Conservation (phyloP, 2,888 invertebrate species). For the Bimastos eiseni region DNA sequence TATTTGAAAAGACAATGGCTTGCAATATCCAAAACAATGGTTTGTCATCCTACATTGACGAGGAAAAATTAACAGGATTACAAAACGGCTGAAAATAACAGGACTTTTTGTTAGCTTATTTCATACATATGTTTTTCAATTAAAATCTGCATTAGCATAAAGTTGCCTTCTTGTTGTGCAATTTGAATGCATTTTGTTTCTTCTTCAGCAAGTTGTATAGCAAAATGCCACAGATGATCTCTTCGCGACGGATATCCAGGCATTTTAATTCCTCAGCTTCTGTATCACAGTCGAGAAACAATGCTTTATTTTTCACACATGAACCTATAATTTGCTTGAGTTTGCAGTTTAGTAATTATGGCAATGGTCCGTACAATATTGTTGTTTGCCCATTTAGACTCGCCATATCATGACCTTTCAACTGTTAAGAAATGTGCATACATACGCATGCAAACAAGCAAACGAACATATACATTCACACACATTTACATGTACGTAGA, state of each 20-base stretch:
- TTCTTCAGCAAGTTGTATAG: not conserved
- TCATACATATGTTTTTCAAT: not conserved
- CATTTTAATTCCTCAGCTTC: not conserved
- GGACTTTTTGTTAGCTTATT: not conserved
- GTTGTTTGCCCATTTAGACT: not conserved
- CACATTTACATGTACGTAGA: too few species aligned
- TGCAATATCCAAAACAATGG: not conserved
- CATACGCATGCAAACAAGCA: too few species aligned
- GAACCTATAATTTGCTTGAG: not conserved
- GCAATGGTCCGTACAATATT: not conserved
- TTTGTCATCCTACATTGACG: not conserved
- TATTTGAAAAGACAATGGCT: not conserved
- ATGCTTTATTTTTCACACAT: not conserved
- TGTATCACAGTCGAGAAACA: not conserved
- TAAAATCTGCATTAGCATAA: not conserved
- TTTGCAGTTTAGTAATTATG: not conserved
- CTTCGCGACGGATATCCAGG: not conserved
- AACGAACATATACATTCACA: too few species aligned
- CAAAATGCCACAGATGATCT: not conserved
- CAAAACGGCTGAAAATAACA: not conserved
- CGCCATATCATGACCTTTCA: not conserved
- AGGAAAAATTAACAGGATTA: too few species aligned
- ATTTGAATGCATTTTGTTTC: not conserved
- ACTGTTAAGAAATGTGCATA: not conserved
- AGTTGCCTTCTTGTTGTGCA: not conserved